These are phyloP conservation scores for Muscicapa striata DNA, from an alignment of 2,797 vertebrate genomes.

Conservation along the genomic window DNA sequence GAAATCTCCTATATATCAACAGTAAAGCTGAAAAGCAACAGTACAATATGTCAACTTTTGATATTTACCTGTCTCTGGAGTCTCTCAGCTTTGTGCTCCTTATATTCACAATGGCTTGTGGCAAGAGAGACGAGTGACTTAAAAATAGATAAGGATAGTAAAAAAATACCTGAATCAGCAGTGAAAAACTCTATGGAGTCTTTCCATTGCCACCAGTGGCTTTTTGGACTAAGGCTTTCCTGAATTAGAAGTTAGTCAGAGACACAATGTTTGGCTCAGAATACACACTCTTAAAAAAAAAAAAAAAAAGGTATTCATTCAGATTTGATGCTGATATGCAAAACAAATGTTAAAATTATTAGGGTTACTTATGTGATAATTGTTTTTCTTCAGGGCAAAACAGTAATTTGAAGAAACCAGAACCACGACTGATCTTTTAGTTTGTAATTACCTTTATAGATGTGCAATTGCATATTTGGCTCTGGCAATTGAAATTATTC, in stretches of 20 bases:
- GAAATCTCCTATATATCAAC: not conserved
- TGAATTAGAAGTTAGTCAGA: not conserved
- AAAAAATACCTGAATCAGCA: not conserved
- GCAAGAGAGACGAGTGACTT: not conserved
- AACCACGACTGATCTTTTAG: constrained; percentile 45
- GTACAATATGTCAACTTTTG: not conserved
- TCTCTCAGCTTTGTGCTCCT: not conserved
- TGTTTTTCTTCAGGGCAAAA: constrained; percentile 45
- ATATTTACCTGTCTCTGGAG: not conserved
- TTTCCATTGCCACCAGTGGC: not conserved
- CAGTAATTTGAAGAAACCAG: constrained; percentile 44
- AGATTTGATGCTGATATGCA: constrained; percentile 24
- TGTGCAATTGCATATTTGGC: constrained; percentile 33
- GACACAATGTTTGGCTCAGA: not conserved
- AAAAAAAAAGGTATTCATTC: not conserved
- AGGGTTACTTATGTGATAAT: constrained; percentile 10
- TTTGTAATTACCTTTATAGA: constrained; percentile 55
- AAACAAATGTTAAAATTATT: constrained; percentile 39
- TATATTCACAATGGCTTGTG: not conserved
- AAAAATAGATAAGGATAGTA: not conserved
- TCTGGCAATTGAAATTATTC: constrained; percentile 37
- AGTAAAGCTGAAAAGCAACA: not conserved
- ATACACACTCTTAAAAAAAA: not conserved
- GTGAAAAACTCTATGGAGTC: not conserved
- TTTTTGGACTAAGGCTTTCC: not conserved